These are phyloP conservation scores for Bovichtus diacanthus DNA, from an alignment of 2,797 vertebrate genomes.

Conservation along the genomic window DNA sequence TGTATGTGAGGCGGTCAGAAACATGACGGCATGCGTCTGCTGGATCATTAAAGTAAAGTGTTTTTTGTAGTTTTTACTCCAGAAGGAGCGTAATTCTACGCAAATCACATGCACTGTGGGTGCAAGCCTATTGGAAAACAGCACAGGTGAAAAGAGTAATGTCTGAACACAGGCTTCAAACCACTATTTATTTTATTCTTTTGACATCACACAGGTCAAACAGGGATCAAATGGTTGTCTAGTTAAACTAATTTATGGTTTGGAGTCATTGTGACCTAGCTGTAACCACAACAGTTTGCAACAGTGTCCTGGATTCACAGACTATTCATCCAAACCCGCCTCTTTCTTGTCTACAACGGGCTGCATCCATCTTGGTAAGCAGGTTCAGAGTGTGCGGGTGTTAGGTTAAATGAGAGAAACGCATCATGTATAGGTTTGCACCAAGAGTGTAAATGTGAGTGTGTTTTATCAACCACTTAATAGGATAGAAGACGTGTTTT, in stretches of 20 bases:
- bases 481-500: not conserved
- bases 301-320: constrained; percentile 57
- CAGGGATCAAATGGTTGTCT: not conserved
- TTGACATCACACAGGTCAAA: not conserved
- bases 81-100: not conserved
- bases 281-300: not conserved
- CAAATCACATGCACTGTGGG: not conserved
- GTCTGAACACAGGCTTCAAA: not conserved
- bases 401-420: not conserved
- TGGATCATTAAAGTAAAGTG: not conserved
- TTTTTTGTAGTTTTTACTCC: not conserved
- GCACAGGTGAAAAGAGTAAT: not conserved
- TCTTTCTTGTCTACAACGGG: constrained; percentile 19
- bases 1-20: not conserved
- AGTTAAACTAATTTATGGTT: constrained; percentile 6
- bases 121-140: not conserved
- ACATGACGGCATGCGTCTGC: not conserved
- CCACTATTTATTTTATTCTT: not conserved
- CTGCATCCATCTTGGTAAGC: constrained; percentile 24
- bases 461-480: constrained; percentile 16
- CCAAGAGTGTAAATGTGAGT: not conserved
- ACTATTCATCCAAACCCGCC: constrained; percentile 11
- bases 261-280: not conserved
- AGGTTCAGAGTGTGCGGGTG: constrained; percentile 19
- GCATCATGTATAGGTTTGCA: not conserved